Percentiles rank a stretch among this genome's conserved stretches.
Conservation (phyloP, 2,797 vertebrate species). For the Mormyrops boulengeri region DNA sequence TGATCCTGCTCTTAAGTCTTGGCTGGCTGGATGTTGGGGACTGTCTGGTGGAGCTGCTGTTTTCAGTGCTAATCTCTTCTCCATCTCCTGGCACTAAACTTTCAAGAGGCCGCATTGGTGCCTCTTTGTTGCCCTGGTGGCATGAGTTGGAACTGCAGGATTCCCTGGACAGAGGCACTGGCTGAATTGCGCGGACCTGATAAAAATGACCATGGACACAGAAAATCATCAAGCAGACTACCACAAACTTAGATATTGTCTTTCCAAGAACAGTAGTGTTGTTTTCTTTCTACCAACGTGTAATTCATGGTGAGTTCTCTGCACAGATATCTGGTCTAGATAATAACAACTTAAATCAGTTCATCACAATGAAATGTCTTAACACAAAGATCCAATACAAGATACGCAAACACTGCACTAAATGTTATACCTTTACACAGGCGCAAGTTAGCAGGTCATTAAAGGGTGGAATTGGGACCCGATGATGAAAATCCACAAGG, state of each 20-base stretch:
- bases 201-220: conserved; percentile 3
- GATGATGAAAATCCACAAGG: conserved; percentile 64
- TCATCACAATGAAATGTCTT: neutral
- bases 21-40: conserved; percentile 2
- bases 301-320: neutral
- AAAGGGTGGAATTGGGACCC: conserved; percentile 54
- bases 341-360: neutral
- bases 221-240: neutral
- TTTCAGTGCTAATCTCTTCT: conserved; percentile 21
- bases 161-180: conserved; percentile 37
- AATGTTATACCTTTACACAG: conserved; percentile 60
- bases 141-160: neutral
- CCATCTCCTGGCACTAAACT: conserved; percentile 16
- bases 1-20: conserved; percentile 38
- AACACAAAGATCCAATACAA: neutral
- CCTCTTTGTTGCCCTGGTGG: conserved; percentile 6
- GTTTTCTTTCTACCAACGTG: neutral
- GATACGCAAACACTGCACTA: neutral
- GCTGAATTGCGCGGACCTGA: conserved; percentile 32
- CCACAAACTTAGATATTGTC: neutral
- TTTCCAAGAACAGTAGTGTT: neutral
- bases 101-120: conserved; percentile 40
- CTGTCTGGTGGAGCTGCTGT: neutral
- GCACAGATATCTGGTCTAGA: neutral
- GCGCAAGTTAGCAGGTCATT: conserved; percentile 60